Evolutionary conservation across 2,888 invertebrate species (phyloP).

Genomic region (Syritta pipiens): DNA sequence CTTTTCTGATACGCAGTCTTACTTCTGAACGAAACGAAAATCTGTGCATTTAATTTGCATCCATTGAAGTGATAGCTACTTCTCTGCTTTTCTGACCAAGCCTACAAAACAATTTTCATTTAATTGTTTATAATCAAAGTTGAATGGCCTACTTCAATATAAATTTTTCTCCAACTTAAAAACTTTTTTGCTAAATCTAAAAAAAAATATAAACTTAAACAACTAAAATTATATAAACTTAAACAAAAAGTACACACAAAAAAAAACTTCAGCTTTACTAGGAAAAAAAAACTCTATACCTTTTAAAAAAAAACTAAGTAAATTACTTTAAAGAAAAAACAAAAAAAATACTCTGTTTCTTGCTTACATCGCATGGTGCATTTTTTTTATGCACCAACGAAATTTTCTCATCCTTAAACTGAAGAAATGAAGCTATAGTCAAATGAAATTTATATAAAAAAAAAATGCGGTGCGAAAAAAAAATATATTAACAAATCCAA

Average conservation of each 20-base stretch:
- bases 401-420: slow-evolving; percentile 31
- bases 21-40: too few relatives aligned
- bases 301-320: slow-evolving; percentile 15
- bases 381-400: slow-evolving; percentile 24
- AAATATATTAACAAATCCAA: slow-evolving; percentile 24
- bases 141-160: not conserved
- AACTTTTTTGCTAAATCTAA: slow-evolving; percentile 19
- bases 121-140: not conserved
- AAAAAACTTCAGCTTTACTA: slow-evolving; percentile 46
- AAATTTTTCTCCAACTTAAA: slow-evolving; percentile 15
- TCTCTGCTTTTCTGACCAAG: too few relatives aligned
- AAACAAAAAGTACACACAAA: not conserved
- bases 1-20: too few relatives aligned
- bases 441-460: slow-evolving; percentile 22
- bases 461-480: slow-evolving; percentile 31
- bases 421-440: slow-evolving; percentile 9
- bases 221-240: not conserved
- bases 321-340: slow-evolving; percentile 13
- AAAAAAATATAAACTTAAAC: slow-evolving; percentile 30
- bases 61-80: too few relatives aligned
- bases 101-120: not conserved
- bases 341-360: slow-evolving; percentile 41
- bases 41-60: too few relatives aligned
- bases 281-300: slow-evolving; percentile 29
- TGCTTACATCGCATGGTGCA: slow-evolving; percentile 33